Base-by-base conservation (phyloP, 2,113 vertebrate genomes). In the Penelope pileata region DNA sequence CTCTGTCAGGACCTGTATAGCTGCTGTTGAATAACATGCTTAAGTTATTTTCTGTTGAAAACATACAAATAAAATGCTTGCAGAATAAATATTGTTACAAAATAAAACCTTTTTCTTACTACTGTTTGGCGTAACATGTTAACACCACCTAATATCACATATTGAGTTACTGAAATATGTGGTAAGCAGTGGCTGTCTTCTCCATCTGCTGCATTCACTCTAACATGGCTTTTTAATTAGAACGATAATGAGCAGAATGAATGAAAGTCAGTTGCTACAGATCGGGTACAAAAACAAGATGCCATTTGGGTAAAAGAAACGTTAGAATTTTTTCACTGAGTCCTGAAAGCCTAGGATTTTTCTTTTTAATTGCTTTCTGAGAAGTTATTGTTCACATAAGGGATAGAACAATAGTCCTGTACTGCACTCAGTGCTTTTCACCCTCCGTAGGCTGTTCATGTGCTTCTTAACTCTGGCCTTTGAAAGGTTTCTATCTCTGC, bases 221-320 rank as follows among this genome's bases (percentile, higher is more conserved):
- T 87, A 38, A 47, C 10, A 3, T 34, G 53, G 45, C 64, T 73
- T 94, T 91, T 91, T 87, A 91, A 73, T 84, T 89, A 94, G 58
- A 36, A 38, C 36, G 56, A 21, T 60, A 62, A 38, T 73, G 58
- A 92, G 64, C 45, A 78, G 78, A 92, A 56, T 91, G 54, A 78
- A 54, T 78, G 42, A 18, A 81, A 74, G 13, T 59, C 32, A 87
- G 47, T 93, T 88, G 88, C 47, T 86, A 54, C 42, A 91, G 34
- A 51, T 79, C 53, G 58, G 14, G 79, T 84, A 79, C 43, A 91
- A 88, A 29, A 40, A 16, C 9, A 50, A 70, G 50, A 70, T 82
- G 47, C 14, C 56, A 8, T 84, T 82, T 59, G 19, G 7, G 16
- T 70, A 70, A 93, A 38, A 94, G 47, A 16, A 69, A 53, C 18